Evolutionary conservation across 2,113 vertebrate genomes (phyloP).

Genomic region (Nesoenas mayeri): DNA sequence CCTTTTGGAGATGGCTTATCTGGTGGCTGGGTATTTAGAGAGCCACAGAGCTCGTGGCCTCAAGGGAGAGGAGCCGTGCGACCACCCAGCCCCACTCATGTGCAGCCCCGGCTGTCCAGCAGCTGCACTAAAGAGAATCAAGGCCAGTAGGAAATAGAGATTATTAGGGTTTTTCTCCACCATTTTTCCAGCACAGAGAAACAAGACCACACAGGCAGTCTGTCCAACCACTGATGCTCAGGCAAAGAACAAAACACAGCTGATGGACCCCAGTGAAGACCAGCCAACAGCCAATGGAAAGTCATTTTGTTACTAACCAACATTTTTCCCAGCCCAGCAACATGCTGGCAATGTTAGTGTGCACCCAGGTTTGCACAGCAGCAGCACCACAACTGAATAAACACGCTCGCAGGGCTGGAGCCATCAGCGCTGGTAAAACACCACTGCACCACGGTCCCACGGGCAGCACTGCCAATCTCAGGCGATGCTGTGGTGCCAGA

Average conservation of each 20-base stretch:
- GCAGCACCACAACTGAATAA: accelerated
- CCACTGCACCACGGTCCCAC: accelerated
- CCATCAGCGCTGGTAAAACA: neutral
- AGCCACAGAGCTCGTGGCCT: neutral
- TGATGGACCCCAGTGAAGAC: neutral
- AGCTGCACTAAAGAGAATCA: neutral
- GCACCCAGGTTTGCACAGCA: neutral
- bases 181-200: neutral
- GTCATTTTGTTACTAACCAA: neutral
- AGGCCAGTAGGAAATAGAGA: neutral
- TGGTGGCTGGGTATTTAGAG: conserved; percentile 61
- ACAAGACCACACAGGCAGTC: neutral
- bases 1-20: conserved; percentile 52
- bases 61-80: accelerated
- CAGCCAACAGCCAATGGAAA: neutral
- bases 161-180: no score
- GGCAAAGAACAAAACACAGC: neutral
- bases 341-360: neutral
- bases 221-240: neutral
- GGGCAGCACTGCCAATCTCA: neutral
- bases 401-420: neutral
- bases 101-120: neutral
- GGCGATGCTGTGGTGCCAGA: accelerated
- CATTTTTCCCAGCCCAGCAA: neutral
- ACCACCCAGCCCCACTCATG: accelerated